Conservation (phyloP, 2,113 vertebrate species). For the Salvelinus alpinus region DNA sequence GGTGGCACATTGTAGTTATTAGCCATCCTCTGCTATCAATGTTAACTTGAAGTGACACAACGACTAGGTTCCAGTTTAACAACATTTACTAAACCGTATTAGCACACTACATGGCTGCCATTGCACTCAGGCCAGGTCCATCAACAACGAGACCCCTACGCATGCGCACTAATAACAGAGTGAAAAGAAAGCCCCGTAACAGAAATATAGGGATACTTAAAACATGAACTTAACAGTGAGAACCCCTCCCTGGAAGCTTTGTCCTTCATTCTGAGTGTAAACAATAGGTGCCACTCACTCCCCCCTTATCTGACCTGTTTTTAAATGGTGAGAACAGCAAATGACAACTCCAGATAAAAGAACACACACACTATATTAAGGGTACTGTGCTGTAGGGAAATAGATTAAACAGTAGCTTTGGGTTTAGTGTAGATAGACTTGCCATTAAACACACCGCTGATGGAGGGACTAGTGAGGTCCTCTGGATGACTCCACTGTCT, state of each 20-base stretch:
- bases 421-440: conserved; percentile 17
- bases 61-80: too few species aligned
- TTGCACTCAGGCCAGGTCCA: too few species aligned
- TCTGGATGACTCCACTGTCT: conserved; percentile 61
- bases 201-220: too few species aligned
- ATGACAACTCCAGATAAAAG: not conserved
- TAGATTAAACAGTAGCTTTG: not conserved
- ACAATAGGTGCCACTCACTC: not conserved
- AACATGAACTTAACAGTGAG: not conserved
- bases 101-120: too few species aligned
- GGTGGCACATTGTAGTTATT: too few species aligned
- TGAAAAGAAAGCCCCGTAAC: too few species aligned
- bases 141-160: too few species aligned
- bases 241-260: not conserved
- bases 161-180: too few species aligned
- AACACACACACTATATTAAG: not conserved
- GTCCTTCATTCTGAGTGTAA: not conserved
- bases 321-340: not conserved
- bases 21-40: too few species aligned
- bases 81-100: too few species aligned
- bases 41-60: too few species aligned
- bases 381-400: not conserved
- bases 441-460: conserved; percentile 54
- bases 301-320: not conserved
- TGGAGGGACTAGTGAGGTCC: conserved; percentile 57